A percentile compares a stretch with the other conserved stretches of the same genome.
phyloP scores from a whole-genome alignment of 2,797 vertebrate genomes.

The Oreochromis grahami region DNA sequence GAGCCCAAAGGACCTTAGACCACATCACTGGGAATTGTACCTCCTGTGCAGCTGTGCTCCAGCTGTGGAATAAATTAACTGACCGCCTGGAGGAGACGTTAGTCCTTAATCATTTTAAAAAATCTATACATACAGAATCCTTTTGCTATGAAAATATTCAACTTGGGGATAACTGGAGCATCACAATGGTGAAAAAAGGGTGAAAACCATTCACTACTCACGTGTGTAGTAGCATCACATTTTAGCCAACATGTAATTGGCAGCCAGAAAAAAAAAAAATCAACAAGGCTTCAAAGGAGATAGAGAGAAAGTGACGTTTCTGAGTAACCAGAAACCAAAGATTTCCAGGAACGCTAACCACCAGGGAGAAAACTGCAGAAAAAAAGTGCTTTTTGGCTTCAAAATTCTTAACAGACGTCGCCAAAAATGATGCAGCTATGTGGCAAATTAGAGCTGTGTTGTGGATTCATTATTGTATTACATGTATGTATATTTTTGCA shows the following conservation, averaged over 20 bases:
- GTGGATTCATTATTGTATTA: background rate
- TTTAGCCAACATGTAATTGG: background rate
- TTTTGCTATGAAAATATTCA: background rate
- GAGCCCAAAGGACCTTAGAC: background rate
- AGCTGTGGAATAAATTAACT: conserved; percentile 15
- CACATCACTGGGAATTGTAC: background rate
- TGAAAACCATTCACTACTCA: background rate
- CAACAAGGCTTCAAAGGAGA: background rate
- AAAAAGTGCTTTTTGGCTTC: background rate
- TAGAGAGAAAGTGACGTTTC: background rate
- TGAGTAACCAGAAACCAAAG: background rate
- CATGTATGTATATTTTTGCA: background rate
- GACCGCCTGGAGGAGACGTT: conserved; percentile 7
- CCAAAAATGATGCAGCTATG: background rate
- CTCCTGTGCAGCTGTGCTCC: background rate
- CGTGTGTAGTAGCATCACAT: background rate
- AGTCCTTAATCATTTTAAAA: background rate
- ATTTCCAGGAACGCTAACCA: background rate
- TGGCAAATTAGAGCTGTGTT: background rate
- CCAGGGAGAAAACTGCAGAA: background rate
- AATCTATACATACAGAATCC: background rate
- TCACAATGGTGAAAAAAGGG: background rate
- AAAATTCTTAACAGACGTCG: background rate
- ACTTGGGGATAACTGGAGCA: background rate
- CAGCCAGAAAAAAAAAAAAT: background rate